Percentiles rank a stretch among this genome's conserved stretches.
Evolutionary conservation across 2,888 invertebrate genomes (phyloP).

Genomic region (Caradrina kadenii): DNA sequence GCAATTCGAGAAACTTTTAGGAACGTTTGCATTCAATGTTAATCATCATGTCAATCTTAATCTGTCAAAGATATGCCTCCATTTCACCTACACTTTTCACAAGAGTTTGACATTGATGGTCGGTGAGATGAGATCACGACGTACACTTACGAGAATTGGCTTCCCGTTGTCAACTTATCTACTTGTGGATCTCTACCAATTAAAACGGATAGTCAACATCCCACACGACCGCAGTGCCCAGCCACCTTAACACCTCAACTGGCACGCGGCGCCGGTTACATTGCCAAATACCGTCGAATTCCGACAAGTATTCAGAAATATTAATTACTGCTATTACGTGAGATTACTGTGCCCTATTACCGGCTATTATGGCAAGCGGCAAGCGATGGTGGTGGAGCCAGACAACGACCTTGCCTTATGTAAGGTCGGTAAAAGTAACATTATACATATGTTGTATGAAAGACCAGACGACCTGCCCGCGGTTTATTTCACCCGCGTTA

Average conservation of each 20-base stretch:
- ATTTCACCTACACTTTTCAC: too few species aligned
- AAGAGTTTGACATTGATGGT: too few species aligned
- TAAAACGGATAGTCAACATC: neutral
- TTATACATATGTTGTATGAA: slow-evolving; percentile 1
- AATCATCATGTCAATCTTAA: too few species aligned
- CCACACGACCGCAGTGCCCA: slow-evolving; percentile 13
- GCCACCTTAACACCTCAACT: slow-evolving; percentile 29
- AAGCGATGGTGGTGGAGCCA: slow-evolving; percentile 21
- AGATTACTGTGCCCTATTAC: slow-evolving; percentile 24
- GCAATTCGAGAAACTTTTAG: too few species aligned
- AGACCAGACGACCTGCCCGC: too few species aligned
- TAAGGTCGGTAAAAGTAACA: slow-evolving; percentile 52
- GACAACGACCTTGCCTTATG: slow-evolving; percentile 48
- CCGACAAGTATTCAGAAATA: slow-evolving; percentile 40
- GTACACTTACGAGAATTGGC: too few species aligned
- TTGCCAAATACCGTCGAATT: slow-evolving; percentile 49
- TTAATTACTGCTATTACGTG: slow-evolving; percentile 51
- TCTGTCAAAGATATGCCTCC: too few species aligned
- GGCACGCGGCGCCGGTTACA: neutral
- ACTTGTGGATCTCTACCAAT: neutral
- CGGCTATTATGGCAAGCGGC: slow-evolving; percentile 5
- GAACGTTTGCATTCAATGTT: too few species aligned
- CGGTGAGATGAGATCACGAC: too few species aligned
- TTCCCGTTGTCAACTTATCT: too few species aligned
- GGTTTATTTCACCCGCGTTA: too few species aligned